A percentile compares a stretch with the other conserved stretches of the same genome.
phyloP scores from a whole-genome alignment of 2,797 vertebrate genomes.

The Vipera ursinii region DNA sequence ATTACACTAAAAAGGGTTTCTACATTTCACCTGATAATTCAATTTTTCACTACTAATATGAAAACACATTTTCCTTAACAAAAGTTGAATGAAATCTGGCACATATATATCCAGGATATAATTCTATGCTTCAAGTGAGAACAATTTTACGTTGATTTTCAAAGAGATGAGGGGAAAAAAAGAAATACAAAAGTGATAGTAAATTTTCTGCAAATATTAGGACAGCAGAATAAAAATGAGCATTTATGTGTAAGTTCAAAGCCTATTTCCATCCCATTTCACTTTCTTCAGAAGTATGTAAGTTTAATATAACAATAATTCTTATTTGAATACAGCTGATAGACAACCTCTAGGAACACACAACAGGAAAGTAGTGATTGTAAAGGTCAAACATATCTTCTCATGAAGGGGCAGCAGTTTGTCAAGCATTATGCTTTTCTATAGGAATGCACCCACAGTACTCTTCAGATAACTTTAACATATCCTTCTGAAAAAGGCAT shows the following conservation, averaged over 20 bases:
- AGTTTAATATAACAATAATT: not conserved
- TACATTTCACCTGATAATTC: not conserved
- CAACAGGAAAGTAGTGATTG: not conserved
- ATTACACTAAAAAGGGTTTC: not conserved
- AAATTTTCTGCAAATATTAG: not conserved
- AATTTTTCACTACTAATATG: too few relatives aligned
- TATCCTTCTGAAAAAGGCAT: too few relatives aligned
- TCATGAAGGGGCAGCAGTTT: not conserved
- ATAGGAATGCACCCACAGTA: not conserved
- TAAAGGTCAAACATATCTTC: not conserved
- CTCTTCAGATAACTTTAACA: not conserved
- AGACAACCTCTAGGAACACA: not conserved
- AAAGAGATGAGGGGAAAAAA: not conserved
- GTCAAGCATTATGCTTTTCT: not conserved
- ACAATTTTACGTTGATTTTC: not conserved
- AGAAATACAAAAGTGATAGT: not conserved
- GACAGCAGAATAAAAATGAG: not conserved
- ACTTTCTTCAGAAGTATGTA: not conserved
- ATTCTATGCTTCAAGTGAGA: not conserved
- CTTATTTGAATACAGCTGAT: not conserved
- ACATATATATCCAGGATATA: not conserved
- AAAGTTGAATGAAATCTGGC: not conserved
- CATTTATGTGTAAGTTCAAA: not conserved
- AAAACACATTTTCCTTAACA: not conserved
- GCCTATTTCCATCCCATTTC: not conserved